Evolutionary conservation across 2,113 vertebrate genomes (phyloP), one percentile per base, ranked within the genome.

Genomic region (Silurus asotus): DNA sequence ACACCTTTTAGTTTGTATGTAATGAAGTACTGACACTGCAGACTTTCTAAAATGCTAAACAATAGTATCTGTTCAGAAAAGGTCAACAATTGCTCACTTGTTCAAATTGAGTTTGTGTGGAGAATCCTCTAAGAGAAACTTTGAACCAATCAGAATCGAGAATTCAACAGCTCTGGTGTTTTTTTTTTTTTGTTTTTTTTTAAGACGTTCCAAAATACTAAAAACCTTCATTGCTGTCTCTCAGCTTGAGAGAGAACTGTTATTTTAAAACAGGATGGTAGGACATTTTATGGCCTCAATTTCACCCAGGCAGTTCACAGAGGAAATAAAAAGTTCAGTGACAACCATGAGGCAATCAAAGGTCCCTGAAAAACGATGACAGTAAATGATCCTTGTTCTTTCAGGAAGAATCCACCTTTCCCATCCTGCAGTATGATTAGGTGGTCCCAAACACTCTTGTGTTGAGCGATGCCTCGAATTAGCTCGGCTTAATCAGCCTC

Each of bases 381-480:
- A 0, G 14, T 58, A 45, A 79, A 70, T 7, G 48, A 65, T 53
- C 13, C 49, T 14, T 17, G 6, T 69, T 45, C 59, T 79, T 75
- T 56, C 28, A 65, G 49, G 61, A 86, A 79, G 49, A 85, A 69
- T 80, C 74, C n/a, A 19, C 72, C 59, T 78, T 78, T 49, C 23
- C 28, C 8, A n/a, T 45, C 25, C 6, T 78, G 45, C 79, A 25
- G 59, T 53, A 28, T 53, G 61, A 82, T 80, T 48, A 80, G 56
- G 56, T 59, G 17, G 77, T 80, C 45, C 80, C 59, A 82, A 82
- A 65, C 37, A 8, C 80, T 10, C 5, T 65, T 11, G 81, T 77
- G 51, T 48, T 65, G 75, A 69, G 64, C 45, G 49, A 87, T 83
- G 65, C 62, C 74, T 79, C 58, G 67, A 83, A 77, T 79, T 70